These are phyloP conservation scores for Tenrec ecaudatus DNA, from an alignment of 2,113 vertebrate species.

Conservation along the genomic window DNA sequence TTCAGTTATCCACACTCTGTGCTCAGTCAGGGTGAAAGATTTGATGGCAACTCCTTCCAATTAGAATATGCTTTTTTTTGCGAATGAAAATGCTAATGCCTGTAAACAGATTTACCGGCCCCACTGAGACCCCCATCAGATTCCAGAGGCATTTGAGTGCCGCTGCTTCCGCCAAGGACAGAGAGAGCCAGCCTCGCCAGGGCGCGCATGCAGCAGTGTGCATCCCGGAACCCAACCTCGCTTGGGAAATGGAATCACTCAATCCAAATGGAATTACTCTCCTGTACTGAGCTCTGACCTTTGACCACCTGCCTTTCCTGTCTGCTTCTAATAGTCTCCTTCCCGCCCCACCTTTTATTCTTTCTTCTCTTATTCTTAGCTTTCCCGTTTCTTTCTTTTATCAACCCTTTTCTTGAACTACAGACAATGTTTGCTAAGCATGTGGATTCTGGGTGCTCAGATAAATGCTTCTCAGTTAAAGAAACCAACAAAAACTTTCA, in stretches of 20 bases:
- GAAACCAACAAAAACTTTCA: no score
- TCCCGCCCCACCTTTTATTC: neutral
- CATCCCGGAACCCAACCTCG: neutral
- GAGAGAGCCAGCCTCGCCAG: conserved; percentile 8
- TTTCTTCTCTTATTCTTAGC: neutral
- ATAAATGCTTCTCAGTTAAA: neutral
- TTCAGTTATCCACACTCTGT: neutral
- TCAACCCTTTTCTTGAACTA: neutral
- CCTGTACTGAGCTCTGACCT: neutral
- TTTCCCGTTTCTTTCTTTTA: neutral
- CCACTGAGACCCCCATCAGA: neutral
- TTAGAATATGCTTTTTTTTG: neutral
- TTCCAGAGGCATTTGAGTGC: neutral
- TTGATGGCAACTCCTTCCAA: neutral
- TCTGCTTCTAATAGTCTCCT: neutral
- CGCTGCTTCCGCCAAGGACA: neutral
- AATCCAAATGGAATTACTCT: neutral
- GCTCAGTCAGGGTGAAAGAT: neutral
- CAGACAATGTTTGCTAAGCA: neutral
- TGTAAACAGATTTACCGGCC: neutral
- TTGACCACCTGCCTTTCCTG: neutral
- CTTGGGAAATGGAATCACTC: neutral
- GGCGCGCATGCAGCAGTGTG: neutral
- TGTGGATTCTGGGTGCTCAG: neutral
- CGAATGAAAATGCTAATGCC: neutral